Conservation (phyloP, 2,113 vertebrate species). For the Pao palembangensis region DNA sequence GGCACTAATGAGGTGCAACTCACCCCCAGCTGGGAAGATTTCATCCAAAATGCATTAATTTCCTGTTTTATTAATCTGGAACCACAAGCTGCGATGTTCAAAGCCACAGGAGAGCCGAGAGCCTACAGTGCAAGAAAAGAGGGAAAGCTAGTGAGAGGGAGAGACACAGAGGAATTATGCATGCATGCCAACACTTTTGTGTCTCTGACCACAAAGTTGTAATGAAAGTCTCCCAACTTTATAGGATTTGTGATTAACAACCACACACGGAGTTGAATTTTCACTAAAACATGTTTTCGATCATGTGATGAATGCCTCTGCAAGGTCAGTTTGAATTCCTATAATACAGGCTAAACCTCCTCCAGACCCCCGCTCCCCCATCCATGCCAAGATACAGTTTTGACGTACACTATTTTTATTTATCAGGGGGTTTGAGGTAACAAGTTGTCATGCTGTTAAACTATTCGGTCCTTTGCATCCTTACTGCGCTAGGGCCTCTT, state of each 20-base stretch:
- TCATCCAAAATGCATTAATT: conserved; percentile 81
- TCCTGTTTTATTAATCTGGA: conserved; percentile 77
- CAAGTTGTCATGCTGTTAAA: conserved; percentile 55
- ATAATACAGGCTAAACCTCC: too few relatives aligned
- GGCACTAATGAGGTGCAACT: conserved; percentile 70
- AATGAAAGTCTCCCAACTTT: conserved; percentile 45
- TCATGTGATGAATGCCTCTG: neutral
- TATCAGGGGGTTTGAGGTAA: conserved; percentile 55
- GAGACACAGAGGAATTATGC: conserved; percentile 26
- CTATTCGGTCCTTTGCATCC: conserved; percentile 64
- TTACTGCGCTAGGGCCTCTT: conserved; percentile 26
- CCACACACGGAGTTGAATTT: neutral
- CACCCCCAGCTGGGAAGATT: conserved; percentile 71
- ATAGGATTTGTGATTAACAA: neutral
- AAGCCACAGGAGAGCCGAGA: conserved; percentile 59
- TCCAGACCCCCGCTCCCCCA: neutral
- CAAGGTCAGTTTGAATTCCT: too few relatives aligned
- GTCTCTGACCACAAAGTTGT: conserved; percentile 39
- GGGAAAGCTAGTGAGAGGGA: conserved; percentile 33
- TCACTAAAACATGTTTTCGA: neutral
- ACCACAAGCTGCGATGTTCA: conserved; percentile 70
- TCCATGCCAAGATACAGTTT: conserved; percentile 25
- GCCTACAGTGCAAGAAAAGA: conserved; percentile 57
- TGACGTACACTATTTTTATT: conserved; percentile 52
- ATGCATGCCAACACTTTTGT: conserved; percentile 37